These are phyloP conservation scores for Cephus pygmeus DNA, from an alignment of 2,888 invertebrate genomes.

Conservation along the genomic window DNA sequence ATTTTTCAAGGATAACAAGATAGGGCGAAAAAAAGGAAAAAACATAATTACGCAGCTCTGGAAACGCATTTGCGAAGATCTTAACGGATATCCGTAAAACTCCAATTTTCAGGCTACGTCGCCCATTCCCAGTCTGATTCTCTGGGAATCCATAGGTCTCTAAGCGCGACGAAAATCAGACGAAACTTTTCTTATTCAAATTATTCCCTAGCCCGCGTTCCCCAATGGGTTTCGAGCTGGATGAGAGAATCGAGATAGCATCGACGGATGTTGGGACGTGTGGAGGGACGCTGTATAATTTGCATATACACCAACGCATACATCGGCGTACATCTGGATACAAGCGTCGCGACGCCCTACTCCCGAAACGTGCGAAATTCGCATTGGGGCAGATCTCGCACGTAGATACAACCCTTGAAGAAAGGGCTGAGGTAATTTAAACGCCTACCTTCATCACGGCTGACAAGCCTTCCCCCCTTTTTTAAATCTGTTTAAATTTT, in stretches of 20 bases:
- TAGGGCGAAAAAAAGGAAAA: neutral
- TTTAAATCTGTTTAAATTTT: neutral
- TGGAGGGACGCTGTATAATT: constrained; percentile 4
- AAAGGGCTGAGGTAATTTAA: neutral
- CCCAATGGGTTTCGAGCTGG: constrained; percentile 1
- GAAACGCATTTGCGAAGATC: neutral
- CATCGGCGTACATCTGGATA: neutral
- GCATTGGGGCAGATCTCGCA: neutral
- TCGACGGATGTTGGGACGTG: constrained; percentile 10
- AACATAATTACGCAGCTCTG: neutral
- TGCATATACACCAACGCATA: neutral
- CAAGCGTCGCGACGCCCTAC: neutral
- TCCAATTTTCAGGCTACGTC: neutral
- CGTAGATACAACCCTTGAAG: neutral
- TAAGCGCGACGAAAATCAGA: neutral
- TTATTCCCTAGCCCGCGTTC: constrained; percentile 6
- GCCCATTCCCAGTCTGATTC: neutral
- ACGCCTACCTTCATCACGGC: neutral
- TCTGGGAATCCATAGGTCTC: neutral
- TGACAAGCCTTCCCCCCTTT: neutral
- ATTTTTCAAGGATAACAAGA: neutral
- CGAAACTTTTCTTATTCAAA: constrained; percentile 23
- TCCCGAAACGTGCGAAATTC: neutral
- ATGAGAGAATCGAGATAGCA: constrained; percentile 22
- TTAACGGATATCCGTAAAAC: neutral